Evolutionary conservation across 2,797 vertebrate species (phyloP).

Genomic region (Sphaeramia orbicularis): DNA sequence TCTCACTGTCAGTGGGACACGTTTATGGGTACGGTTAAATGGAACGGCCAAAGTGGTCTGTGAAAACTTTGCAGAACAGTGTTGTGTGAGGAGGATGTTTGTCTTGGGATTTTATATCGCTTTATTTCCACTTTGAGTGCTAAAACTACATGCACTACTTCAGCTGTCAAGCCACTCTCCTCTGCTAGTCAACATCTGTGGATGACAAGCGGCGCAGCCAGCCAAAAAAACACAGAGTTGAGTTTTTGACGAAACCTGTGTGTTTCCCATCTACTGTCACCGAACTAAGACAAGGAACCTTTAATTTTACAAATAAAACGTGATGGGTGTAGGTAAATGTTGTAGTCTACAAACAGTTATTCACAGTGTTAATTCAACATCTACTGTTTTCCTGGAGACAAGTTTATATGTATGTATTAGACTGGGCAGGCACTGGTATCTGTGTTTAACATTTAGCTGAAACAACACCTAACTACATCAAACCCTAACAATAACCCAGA

Average conservation of each 20-base stretch:
- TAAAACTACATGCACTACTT: constrained; percentile 62
- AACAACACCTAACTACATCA: too few species aligned
- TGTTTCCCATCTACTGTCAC: constrained; percentile 38
- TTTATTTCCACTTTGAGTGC: constrained; percentile 59
- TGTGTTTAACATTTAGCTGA: too few species aligned
- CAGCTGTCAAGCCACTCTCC: constrained; percentile 63
- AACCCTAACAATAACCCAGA: too few species aligned
- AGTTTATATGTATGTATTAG: too few species aligned
- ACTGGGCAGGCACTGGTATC: too few species aligned
- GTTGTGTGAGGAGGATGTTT: constrained; percentile 43
- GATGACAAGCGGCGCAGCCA: constrained; percentile 60
- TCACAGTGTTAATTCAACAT: not conserved
- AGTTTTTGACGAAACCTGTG: constrained; percentile 49
- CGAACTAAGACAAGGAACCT: constrained; percentile 1
- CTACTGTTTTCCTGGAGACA: not conserved
- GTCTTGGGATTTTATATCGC: constrained; percentile 52
- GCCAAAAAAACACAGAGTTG: constrained; percentile 54
- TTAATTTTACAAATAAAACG: constrained; percentile 26
- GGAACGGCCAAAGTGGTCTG: constrained; percentile 58
- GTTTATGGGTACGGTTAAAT: constrained; percentile 55
- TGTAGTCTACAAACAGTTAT: constrained; percentile 9
- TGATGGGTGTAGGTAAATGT: not conserved
- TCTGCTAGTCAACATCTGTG: constrained; percentile 64
- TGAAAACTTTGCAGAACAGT: constrained; percentile 47
- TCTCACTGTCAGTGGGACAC: constrained; percentile 45